Percentiles rank a stretch among this genome's conserved stretches.
phyloP scores from a whole-genome alignment of 2,888 invertebrate species.

The Hydrotaea cyrtoneurina region DNA sequence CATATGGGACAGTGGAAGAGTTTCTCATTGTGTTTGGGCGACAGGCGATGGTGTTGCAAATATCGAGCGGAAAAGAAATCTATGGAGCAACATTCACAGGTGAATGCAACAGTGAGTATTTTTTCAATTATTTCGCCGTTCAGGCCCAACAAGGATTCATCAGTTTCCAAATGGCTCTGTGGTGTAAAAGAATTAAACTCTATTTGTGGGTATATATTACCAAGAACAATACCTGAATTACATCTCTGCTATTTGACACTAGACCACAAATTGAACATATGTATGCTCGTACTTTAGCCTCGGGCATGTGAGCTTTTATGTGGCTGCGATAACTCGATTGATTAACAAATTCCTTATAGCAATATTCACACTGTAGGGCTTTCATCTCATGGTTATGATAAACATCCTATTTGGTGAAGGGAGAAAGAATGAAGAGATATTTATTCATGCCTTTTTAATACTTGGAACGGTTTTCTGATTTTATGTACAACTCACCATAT shows the following conservation, averaged over 20 bases:
- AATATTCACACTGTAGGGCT: constrained; percentile 72
- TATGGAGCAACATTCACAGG: constrained; percentile 77
- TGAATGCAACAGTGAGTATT: constrained; percentile 71
- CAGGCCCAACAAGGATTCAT: constrained; percentile 56
- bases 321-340: constrained; percentile 72
- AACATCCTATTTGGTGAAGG: constrained; percentile 23
- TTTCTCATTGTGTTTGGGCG: constrained; percentile 72
- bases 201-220: no score
- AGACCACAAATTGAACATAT: constrained; percentile 75
- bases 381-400: constrained; percentile 58
- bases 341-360: constrained; percentile 73
- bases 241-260: constrained; percentile 70
- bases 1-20: constrained; percentile 70
- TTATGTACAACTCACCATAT: constrained; percentile 70
- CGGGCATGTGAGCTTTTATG: constrained; percentile 74
- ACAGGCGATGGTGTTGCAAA: constrained; percentile 74
- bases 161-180: constrained; percentile 59
- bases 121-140: constrained; percentile 66
- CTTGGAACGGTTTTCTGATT: background rate
- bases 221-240: constrained; percentile 73
- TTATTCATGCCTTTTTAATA: no score
- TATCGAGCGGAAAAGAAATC: constrained; percentile 72
- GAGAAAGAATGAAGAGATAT: no score
- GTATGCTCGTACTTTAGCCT: constrained; percentile 67
- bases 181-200: background rate